Conservation (phyloP, 1,140 invertebrate species). For the Archegozetes longisetosus region DNA sequence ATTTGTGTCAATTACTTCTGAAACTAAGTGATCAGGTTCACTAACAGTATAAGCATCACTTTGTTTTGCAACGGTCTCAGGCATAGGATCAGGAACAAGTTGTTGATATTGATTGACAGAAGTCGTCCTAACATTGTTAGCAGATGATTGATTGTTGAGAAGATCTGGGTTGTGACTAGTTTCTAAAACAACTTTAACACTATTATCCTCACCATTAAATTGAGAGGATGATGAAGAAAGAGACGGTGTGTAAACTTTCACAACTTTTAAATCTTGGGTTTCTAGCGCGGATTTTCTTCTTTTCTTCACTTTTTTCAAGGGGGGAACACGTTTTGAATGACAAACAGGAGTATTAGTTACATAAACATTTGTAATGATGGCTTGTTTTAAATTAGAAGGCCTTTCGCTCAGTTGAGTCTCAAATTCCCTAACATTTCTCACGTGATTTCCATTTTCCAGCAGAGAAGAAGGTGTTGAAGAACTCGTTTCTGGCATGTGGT, state of each 20-base stretch:
- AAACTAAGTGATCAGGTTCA: too few relatives aligned
- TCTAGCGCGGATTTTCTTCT: neutral
- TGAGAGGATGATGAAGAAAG: neutral
- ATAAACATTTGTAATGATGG: conserved; percentile 19
- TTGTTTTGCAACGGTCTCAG: too few relatives aligned
- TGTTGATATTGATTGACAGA: too few relatives aligned
- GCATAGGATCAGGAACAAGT: too few relatives aligned
- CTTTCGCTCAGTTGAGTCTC: neutral
- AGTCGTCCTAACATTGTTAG: too few relatives aligned
- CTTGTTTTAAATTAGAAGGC: conserved; percentile 10
- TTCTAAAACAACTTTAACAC: neutral
- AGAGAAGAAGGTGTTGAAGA: neutral
- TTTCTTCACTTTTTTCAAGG: conserved; percentile 5
- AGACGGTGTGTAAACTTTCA: neutral
- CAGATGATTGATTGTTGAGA: too few relatives aligned
- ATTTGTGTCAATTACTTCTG: too few relatives aligned
- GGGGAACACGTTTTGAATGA: conserved; percentile 11
- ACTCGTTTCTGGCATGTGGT: neutral
- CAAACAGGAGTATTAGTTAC: conserved; percentile 11
- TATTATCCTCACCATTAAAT: neutral
- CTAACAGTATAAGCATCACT: too few relatives aligned
- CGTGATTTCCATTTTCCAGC: neutral
- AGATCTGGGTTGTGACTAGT: neutral
- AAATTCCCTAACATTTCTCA: conserved; percentile 4
- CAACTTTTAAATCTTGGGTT: neutral